Evolutionary conservation across 1,140 invertebrate species (phyloP), one percentile per base, ranked within the genome.

Genomic region (Aphelenchoides besseyi): DNA sequence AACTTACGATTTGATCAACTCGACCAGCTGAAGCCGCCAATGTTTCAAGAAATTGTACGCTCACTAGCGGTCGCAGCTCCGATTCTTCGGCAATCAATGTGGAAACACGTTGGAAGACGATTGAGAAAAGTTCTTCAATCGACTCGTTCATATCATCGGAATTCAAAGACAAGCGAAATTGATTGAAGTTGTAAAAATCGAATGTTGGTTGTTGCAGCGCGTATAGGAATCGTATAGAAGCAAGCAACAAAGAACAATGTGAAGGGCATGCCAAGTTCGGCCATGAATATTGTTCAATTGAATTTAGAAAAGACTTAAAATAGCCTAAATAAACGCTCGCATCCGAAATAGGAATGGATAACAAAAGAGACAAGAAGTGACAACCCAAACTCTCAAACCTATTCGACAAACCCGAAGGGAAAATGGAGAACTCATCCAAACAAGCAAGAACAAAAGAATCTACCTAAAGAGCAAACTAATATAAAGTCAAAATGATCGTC

Each of bases 401-500:
- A 16, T 37, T 33, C 55, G 55, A 28, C 23, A 8, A 8, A 23
- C 32, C 33, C 5, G 30, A 23, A 26, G 33, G 5, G 18, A 71
- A 52, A 0, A 29, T 35, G 8, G 33, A 28, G 28, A 71, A 72
- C n/a, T 70, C 71, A 5, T 71, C 28, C 33, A 73, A 48, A 35
- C 30, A 28, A n/a, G 32, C 37, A 23, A 8, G 16, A 16, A 71
- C 30, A 54, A 71, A 71, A 8, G 70, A 72, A 37, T 71, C 72
- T 2, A 71, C 62, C 66, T 1, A 30, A 68, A 68, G 57, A n/a
- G n/a, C n/a, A n/a, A n/a, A n/a, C n/a, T n/a, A n/a, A n/a, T n/a
- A n/a, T n/a, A n/a, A n/a, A n/a, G n/a, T n/a, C n/a, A n/a, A n/a
- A n/a, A n/a, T n/a, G n/a, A n/a, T n/a, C n/a, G n/a, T n/a, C 32